phyloP scores from a whole-genome alignment of 2,888 invertebrate species.

The Congeria kusceri region DNA sequence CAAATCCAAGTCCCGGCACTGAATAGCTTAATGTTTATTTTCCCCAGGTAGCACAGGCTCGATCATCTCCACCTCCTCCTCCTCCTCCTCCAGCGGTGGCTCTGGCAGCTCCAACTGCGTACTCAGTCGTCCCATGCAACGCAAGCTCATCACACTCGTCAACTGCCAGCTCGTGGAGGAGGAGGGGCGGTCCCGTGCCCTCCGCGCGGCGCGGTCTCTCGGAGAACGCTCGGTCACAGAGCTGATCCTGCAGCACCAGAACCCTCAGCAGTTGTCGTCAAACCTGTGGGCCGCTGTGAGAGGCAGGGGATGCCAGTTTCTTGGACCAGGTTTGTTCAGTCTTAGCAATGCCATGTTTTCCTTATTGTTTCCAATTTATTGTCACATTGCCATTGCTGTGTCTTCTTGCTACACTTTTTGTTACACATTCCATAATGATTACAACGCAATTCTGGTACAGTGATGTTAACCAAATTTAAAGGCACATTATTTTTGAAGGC shows the following conservation, averaged over 20 bases:
- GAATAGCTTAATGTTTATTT: no score
- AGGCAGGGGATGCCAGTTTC: conserved; percentile 98
- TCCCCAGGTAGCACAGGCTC: conserved; percentile 52
- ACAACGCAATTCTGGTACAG: no score
- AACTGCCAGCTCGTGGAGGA: conserved; percentile 97
- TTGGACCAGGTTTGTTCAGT: conserved; percentile 91
- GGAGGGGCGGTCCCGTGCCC: conserved; percentile 88
- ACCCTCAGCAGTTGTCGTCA: conserved; percentile 96
- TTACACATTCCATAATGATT: no score
- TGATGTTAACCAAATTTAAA: no score
- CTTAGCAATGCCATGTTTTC: no score
- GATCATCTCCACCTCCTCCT: conserved; percentile 37
- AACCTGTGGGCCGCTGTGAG: conserved; percentile 99
- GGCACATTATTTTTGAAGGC: no score
- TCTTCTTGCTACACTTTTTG: no score
- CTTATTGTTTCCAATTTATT: no score
- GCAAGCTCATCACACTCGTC: conserved; percentile 95
- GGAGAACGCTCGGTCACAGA: conserved; percentile 98
- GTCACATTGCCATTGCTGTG: no score
- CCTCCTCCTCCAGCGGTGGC: conserved; percentile 14
- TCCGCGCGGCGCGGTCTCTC: conserved; percentile 93
- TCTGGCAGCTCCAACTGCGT: conserved; percentile 55
- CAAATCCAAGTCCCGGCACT: no score
- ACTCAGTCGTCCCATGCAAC: conserved; percentile 96
- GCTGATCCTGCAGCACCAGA: conserved; percentile 97